Conservation (phyloP, 1,140 invertebrate species). For the Pseudomyrmex dendroicus region DNA sequence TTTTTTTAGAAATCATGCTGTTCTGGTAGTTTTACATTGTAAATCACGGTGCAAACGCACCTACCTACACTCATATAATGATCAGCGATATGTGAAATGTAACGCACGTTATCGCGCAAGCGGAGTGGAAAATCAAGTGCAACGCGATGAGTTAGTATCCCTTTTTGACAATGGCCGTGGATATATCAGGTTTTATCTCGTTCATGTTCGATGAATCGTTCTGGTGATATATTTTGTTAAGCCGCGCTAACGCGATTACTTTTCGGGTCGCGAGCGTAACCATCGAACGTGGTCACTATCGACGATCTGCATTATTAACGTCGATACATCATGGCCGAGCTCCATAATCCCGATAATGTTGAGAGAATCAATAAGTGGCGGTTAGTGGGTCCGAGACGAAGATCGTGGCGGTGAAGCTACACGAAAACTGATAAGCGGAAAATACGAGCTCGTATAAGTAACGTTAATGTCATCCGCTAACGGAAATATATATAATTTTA, state of each 20-base stretch:
- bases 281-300: slow-evolving; percentile 30
- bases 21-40: neutral
- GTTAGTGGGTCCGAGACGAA: slow-evolving; percentile 1
- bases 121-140: slow-evolving; percentile 49
- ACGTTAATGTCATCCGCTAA: neutral
- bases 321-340: slow-evolving; percentile 47
- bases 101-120: slow-evolving; percentile 30
- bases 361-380: slow-evolving; percentile 50
- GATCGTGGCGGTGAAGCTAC: neutral
- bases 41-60: slow-evolving; percentile 19
- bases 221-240: slow-evolving; percentile 64
- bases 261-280: slow-evolving; percentile 45
- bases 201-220: slow-evolving; percentile 69
- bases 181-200: slow-evolving; percentile 66
- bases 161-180: slow-evolving; percentile 48
- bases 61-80: neutral
- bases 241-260: slow-evolving; percentile 64
- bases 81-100: slow-evolving; percentile 12
- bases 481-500: neutral
- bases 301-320: slow-evolving; percentile 52
- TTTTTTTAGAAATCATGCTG: neutral
- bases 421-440: slow-evolving; percentile 30
- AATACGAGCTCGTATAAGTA: neutral
- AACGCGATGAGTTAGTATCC: slow-evolving; percentile 48
- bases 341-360: slow-evolving; percentile 65